Conservation (phyloP, 2,113 vertebrate genomes). For the Guaruba guarouba region DNA sequence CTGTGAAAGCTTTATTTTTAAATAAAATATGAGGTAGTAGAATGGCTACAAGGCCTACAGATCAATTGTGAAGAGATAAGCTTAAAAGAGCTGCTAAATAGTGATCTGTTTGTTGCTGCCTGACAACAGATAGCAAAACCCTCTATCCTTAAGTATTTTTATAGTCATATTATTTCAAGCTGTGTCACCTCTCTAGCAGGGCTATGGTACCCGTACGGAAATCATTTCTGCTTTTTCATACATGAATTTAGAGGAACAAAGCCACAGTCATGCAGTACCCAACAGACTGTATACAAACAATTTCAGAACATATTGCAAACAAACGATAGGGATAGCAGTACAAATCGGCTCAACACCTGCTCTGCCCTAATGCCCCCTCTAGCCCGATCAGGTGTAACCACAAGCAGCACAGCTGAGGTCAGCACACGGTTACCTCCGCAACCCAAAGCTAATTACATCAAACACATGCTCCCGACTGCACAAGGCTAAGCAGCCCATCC, state of each 20-base stretch:
- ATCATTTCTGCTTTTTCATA: neutral
- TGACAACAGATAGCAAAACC: neutral
- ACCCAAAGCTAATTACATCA: neutral
- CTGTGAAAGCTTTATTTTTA: neutral
- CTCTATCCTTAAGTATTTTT: neutral
- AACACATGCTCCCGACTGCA: neutral
- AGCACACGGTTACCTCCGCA: neutral
- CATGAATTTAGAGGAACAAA: neutral
- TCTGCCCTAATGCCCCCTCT: neutral
- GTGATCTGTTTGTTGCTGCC: neutral
- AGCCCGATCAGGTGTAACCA: neutral
- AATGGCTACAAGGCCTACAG: neutral
- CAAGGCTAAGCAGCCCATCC: neutral
- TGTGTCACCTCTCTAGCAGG: neutral
- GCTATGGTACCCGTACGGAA: rapidly evolving
- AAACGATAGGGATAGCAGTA: rapidly evolving
- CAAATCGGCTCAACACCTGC: neutral
- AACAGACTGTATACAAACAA: rapidly evolving
- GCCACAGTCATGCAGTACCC: neutral
- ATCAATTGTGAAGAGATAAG: neutral
- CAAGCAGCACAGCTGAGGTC: neutral
- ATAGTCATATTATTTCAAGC: neutral
- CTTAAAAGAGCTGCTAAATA: neutral
- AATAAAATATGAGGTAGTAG: neutral
- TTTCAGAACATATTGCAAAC: neutral